Conservation (phyloP, 2,113 vertebrate species). For the Platysteira castanea region DNA sequence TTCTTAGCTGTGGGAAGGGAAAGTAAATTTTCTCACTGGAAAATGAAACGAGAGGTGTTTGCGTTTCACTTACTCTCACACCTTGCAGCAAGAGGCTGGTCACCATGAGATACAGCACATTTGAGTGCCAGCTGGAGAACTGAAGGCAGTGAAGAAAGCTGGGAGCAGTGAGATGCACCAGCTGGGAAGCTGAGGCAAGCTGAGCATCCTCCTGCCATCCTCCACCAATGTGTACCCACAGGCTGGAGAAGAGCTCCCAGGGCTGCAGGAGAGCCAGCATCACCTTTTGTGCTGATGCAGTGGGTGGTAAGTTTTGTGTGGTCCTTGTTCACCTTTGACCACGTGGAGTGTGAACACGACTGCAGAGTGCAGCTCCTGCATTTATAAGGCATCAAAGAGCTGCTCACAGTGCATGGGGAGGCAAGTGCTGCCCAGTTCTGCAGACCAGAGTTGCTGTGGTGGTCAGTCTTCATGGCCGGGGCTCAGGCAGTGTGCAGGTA, state of each 20-base stretch:
- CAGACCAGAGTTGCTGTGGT: neutral
- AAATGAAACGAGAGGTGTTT: slow-evolving; percentile 22
- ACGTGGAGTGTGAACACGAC: neutral
- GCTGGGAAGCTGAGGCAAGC: slow-evolving; percentile 2
- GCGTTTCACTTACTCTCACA: slow-evolving; percentile 23
- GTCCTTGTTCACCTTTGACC: neutral
- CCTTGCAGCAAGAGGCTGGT: slow-evolving; percentile 38
- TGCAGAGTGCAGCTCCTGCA: neutral
- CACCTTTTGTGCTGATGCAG: neutral
- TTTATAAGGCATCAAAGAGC: neutral
- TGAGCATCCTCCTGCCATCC: neutral
- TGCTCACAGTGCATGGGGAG: neutral
- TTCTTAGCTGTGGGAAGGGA: slow-evolving; percentile 21
- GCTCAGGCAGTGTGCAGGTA: neutral
- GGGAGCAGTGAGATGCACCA: neutral
- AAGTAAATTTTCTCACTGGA: neutral
- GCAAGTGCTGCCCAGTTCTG: neutral
- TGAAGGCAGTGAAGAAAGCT: neutral
- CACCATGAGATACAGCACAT: neutral
- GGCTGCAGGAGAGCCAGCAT: neutral
- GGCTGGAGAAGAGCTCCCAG: neutral
- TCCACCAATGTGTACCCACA: neutral
- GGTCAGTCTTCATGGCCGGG: neutral
- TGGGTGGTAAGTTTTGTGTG: neutral
- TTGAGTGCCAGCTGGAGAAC: slow-evolving; percentile 30